Percentiles rank a stretch among this genome's conserved stretches.
These are phyloP conservation scores for Cephalopterus ornatus DNA, from an alignment of 2,113 vertebrate genomes.

Conservation along the genomic window DNA sequence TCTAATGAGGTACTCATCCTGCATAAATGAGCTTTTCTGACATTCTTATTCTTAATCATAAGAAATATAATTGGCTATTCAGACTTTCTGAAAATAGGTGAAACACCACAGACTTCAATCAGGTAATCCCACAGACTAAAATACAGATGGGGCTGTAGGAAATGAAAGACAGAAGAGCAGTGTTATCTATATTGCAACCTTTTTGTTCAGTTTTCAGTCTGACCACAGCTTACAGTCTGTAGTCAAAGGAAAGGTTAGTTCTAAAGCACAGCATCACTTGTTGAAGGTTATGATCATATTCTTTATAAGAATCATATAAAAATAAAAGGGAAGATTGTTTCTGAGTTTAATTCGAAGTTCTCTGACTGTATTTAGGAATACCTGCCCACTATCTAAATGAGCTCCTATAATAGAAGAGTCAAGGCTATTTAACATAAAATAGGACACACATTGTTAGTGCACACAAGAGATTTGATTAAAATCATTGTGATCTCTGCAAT, in stretches of 20 bases:
- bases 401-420: not conserved
- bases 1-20: not conserved
- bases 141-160: not conserved
- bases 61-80: slow-evolving; percentile 31
- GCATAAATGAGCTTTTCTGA: not conserved
- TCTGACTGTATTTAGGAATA: not conserved
- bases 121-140: not conserved
- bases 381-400: not conserved
- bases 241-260: slow-evolving; percentile 11
- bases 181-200: not conserved
- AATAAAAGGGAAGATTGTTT: not conserved
- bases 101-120: slow-evolving; percentile 14
- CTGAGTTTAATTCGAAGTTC: not conserved
- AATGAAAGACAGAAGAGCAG: not conserved
- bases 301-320: not conserved
- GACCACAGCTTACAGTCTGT: not conserved
- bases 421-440: not conserved
- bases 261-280: slow-evolving; percentile 34
- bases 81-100: not conserved
- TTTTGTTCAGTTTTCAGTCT: slow-evolving; percentile 22
- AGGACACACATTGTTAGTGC: not conserved
- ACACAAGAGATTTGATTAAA: not conserved
- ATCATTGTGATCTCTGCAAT: not conserved
- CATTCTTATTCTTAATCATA: not conserved
- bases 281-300: not conserved